Conservation (phyloP, 2,113 vertebrate species). For the Psittacara wagleri region DNA sequence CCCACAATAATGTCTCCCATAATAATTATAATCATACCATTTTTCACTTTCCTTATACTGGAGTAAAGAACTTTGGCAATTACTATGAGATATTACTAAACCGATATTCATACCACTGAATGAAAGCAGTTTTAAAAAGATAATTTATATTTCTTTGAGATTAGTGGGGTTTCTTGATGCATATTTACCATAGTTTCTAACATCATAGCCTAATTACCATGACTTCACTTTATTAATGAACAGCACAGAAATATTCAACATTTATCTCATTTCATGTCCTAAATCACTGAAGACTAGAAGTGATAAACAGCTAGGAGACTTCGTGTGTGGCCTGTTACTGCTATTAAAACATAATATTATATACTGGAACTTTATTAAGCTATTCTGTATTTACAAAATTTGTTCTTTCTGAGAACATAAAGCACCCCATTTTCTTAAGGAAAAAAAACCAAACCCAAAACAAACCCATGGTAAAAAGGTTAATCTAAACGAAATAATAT, state of each 20-base stretch:
- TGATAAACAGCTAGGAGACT: not conserved
- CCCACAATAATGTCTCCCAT: no score
- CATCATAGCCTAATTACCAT: not conserved
- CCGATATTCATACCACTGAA: not conserved
- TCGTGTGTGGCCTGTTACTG: not conserved
- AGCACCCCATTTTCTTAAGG: not conserved
- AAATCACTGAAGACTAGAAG: not conserved
- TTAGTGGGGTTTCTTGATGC: not conserved
- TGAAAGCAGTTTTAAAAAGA: not conserved
- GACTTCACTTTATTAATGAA: not conserved
- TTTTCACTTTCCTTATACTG: not conserved
- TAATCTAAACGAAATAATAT: not conserved
- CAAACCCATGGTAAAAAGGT: not conserved
- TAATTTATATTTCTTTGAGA: not conserved
- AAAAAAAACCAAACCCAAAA: fast-evolving
- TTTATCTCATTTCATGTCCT: not conserved
- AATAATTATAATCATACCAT: not conserved
- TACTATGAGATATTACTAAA: not conserved
- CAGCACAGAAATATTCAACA: not conserved
- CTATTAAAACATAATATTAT: not conserved
- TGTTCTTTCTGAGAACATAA: not conserved
- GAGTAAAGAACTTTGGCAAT: not conserved
- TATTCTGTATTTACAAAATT: not conserved
- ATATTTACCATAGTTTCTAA: not conserved
- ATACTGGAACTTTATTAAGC: not conserved